Percentiles rank a stretch among this genome's conserved stretches.
phyloP scores from a whole-genome alignment of 2,113 vertebrate genomes.

The Eulemur macaco region DNA sequence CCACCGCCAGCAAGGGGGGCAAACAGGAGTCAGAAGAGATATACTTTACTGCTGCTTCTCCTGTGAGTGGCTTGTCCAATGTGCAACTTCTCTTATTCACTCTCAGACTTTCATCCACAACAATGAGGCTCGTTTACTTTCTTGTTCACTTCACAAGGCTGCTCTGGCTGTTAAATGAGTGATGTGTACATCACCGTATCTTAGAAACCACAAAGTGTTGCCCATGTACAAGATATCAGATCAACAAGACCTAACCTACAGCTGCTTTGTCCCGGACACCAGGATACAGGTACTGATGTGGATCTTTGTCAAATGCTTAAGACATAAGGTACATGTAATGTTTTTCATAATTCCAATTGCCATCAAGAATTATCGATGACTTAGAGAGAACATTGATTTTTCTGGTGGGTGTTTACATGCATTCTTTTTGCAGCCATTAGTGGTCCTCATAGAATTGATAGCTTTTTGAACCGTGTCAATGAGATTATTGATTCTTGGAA shows the following conservation, averaged over 20 bases:
- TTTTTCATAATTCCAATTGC: constrained; percentile 77
- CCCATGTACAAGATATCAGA: neutral
- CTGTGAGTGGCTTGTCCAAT: too few species aligned
- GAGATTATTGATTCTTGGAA: constrained; percentile 63
- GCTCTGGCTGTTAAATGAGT: neutral
- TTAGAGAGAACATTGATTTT: constrained; percentile 66
- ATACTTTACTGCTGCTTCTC: neutral
- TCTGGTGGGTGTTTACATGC: constrained; percentile 41
- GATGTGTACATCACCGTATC: neutral
- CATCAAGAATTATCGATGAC: constrained; percentile 60
- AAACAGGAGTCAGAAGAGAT: neutral
- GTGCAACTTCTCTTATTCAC: neutral
- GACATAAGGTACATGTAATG: neutral
- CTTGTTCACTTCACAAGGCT: neutral
- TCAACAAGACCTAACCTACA: neutral
- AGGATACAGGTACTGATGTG: neutral
- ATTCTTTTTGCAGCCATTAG: constrained; percentile 55
- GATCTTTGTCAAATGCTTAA: constrained; percentile 2
- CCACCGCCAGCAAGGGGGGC: rapidly evolving
- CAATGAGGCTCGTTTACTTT: neutral
- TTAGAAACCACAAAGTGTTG: neutral
- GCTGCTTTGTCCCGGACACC: neutral
- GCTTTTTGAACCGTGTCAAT: constrained; percentile 45
- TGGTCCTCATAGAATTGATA: constrained; percentile 44
- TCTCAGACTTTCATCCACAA: neutral